Conservation (phyloP, 2,113 vertebrate species). For the Dromiciops gliroides region DNA sequence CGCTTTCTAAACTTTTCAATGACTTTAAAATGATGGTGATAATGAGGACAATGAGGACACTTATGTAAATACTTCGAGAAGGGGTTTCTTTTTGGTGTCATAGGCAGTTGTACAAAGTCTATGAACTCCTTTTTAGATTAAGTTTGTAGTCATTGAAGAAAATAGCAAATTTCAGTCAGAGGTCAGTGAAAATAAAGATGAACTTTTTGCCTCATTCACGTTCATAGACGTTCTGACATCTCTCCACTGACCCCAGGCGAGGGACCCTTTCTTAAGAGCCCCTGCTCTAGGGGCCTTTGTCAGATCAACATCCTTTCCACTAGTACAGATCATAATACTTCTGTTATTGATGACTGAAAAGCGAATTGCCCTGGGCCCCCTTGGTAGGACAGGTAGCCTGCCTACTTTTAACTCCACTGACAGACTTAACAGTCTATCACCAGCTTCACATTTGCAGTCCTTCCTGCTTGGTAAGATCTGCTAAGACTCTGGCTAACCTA, state of each 20-base stretch:
- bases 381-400: too few species aligned
- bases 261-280: not conserved
- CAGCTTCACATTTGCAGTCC: not conserved
- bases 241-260: not conserved
- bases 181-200: not conserved
- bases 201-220: not conserved
- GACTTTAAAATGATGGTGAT: not conserved
- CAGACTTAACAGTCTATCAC: too few species aligned
- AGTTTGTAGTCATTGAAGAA: not conserved
- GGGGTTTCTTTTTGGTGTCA: not conserved
- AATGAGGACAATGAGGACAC: not conserved
- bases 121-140: not conserved
- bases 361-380: too few species aligned
- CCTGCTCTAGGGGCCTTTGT: not conserved
- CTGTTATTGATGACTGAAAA: not conserved
- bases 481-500: not conserved
- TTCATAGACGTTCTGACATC: not conserved
- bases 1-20: not conserved
- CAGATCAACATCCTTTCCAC: not conserved
- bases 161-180: not conserved
- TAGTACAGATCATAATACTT: not conserved
- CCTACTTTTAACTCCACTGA: not conserved
- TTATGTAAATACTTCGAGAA: not conserved
- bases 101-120: not conserved
- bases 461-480: not conserved